These are phyloP conservation scores for Sinohyriopsis cumingii DNA, from an alignment of 2,888 invertebrate species.

Conservation along the genomic window DNA sequence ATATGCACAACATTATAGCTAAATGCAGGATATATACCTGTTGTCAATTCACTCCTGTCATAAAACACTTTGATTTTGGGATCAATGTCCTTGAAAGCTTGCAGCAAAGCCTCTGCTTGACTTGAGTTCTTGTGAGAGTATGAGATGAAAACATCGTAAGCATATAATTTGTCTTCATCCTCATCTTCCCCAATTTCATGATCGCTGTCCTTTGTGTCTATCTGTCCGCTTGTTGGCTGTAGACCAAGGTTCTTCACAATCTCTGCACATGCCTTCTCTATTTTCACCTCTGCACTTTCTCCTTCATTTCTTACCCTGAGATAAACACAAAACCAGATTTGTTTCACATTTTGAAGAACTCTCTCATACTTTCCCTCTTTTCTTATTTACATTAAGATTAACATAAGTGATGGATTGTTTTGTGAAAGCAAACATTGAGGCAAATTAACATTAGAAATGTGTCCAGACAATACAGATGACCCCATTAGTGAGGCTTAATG, in stretches of 20 bases:
- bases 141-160: slow-evolving; percentile 68
- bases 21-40: slow-evolving; percentile 49
- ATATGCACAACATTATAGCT: too few species aligned
- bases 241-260: slow-evolving; percentile 21
- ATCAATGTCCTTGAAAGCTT: slow-evolving; percentile 41
- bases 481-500: too few species aligned
- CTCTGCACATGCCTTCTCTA: slow-evolving; percentile 32
- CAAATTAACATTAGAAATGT: too few species aligned
- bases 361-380: too few species aligned
- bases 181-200: neutral
- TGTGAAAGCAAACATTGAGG: too few species aligned
- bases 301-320: slow-evolving; percentile 41
- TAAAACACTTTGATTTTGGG: slow-evolving; percentile 62
- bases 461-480: too few species aligned
- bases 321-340: neutral
- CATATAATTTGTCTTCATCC: slow-evolving; percentile 11
- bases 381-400: neutral
- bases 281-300: slow-evolving; percentile 35
- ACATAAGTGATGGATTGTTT: neutral
- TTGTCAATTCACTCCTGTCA: slow-evolving; percentile 63
- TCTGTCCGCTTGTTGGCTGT: neutral
- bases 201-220: neutral
- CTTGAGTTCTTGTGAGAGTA: slow-evolving; percentile 60
- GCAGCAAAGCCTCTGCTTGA: slow-evolving; percentile 50
- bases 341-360: too few species aligned